Percentiles rank a stretch among this genome's conserved stretches.
Evolutionary conservation across 1,140 invertebrate genomes (phyloP).

Genomic region (Drosophila leontia): DNA sequence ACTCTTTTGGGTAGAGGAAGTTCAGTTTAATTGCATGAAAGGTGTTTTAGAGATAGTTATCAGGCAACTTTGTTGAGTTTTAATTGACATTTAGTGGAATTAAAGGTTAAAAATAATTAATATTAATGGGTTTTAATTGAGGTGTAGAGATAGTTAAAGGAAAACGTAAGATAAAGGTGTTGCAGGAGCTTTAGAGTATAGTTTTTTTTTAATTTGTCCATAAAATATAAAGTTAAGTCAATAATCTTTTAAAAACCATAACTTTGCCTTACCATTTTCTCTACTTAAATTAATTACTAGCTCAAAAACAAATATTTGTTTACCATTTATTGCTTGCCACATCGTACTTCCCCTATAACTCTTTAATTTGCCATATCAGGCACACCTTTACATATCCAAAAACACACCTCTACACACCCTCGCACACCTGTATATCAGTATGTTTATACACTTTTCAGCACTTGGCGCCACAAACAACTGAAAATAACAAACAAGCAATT

Average conservation of each 20-base stretch:
- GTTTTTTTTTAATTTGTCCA: too few species aligned
- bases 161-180: too few species aligned
- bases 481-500: conserved; percentile 61
- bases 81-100: conserved; percentile 13
- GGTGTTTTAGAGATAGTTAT: conserved; percentile 9
- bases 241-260: not conserved
- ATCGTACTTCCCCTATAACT: not conserved
- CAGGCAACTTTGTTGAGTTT: conserved; percentile 21
- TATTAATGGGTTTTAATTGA: not conserved
- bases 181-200: not conserved
- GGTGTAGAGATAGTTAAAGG: not conserved
- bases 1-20: not conserved
- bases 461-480: conserved; percentile 24
- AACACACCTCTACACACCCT: conserved; percentile 1
- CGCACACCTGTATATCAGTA: not conserved
- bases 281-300: not conserved
- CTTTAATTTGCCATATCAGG: conserved; percentile 10
- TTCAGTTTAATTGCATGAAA: not conserved
- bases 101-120: conserved; percentile 1
- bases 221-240: not conserved
- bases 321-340: not conserved
- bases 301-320: not conserved
- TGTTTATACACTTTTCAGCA: conserved; percentile 20
- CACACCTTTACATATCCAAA: not conserved
- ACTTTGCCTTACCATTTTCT: too few species aligned